Conservation (phyloP, 1,140 invertebrate genomes). For the Sycophaga agraensis region DNA sequence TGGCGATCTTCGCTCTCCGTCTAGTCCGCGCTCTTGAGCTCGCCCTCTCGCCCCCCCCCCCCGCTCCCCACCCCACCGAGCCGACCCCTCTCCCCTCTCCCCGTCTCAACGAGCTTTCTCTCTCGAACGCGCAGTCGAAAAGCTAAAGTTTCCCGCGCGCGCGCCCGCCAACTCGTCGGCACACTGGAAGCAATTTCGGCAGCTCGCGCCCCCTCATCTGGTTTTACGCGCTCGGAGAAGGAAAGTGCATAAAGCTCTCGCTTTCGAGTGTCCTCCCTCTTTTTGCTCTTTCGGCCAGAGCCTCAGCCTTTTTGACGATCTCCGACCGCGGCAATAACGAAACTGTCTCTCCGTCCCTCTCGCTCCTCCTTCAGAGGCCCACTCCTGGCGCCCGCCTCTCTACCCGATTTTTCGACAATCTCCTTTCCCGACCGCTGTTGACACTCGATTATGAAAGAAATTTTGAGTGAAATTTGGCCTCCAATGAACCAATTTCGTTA, state of each 20-base stretch:
- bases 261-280: conserved; percentile 39
- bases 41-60: not conserved
- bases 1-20: conserved; percentile 28
- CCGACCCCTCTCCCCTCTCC: not conserved
- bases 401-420: no score
- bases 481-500: no score
- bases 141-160: conserved; percentile 53
- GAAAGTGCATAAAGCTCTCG: conserved; percentile 53
- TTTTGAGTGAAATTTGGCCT: no score
- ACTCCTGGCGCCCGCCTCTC: no score
- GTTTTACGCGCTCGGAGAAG: conserved; percentile 42
- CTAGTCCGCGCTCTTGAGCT: conserved; percentile 28
- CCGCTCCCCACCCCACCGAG: not conserved
- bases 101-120: conserved; percentile 17
- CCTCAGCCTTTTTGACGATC: conserved; percentile 15
- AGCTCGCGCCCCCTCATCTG: conserved; percentile 40
- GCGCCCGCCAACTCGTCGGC: conserved; percentile 44
- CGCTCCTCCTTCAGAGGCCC: not conserved
- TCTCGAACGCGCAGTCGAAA: conserved; percentile 38
- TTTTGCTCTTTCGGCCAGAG: conserved; percentile 18
- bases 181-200: conserved; percentile 57
- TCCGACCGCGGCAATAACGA: conserved; percentile 9
- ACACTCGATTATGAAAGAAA: no score
- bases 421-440: no score
- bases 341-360: no score